Percentiles rank a stretch among this genome's conserved stretches.
These are phyloP conservation scores for Gavia stellata DNA, from an alignment of 2,113 vertebrate species.

Conservation along the genomic window DNA sequence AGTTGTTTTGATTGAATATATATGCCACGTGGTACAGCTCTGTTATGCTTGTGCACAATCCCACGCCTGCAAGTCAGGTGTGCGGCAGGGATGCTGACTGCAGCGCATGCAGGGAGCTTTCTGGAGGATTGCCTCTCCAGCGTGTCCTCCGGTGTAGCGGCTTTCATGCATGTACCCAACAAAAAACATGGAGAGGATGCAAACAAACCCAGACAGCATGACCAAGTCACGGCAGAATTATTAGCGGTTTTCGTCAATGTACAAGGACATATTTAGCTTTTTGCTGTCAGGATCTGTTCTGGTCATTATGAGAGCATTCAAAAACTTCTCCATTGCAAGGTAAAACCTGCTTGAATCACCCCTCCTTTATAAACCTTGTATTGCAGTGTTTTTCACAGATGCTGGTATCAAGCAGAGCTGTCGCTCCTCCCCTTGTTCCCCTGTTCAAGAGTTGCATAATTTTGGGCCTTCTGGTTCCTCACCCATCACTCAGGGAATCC, in stretches of 20 bases:
- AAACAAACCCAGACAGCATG: not conserved
- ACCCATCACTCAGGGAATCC: no score
- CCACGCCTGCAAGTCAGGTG: rapidly evolving
- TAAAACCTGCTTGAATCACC: rapidly evolving
- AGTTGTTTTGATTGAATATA: not conserved
- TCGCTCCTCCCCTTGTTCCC: not conserved
- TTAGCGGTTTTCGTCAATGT: not conserved
- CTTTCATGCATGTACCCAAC: not conserved
- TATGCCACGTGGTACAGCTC: not conserved
- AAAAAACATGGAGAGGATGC: not conserved
- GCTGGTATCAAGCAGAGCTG: not conserved
- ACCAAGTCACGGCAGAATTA: not conserved
- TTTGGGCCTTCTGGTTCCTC: not conserved
- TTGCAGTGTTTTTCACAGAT: not conserved
- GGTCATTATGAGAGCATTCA: not conserved
- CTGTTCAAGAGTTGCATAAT: not conserved
- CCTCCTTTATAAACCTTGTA: not conserved
- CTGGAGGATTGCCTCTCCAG: not conserved
- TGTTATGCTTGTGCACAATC: rapidly evolving
- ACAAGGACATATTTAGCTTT: not conserved
- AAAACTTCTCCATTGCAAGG: not conserved
- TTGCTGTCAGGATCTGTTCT: not conserved
- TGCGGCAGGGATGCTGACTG: not conserved
- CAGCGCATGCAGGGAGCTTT: rapidly evolving
- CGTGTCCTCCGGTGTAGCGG: rapidly evolving